Evolutionary conservation across 2,113 vertebrate genomes (phyloP).

Genomic region (Symphodus melops): DNA sequence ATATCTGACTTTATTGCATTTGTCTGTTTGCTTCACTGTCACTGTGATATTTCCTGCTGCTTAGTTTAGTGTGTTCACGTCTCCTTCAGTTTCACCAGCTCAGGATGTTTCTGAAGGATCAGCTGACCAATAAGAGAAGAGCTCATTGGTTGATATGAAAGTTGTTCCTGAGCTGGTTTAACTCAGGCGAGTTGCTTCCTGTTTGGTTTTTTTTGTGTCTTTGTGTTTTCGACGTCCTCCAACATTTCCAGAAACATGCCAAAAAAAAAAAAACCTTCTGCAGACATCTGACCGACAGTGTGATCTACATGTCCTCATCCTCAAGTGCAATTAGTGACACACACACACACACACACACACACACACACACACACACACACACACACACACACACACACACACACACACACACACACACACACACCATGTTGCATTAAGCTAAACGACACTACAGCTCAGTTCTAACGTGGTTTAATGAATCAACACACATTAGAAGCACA

Average conservation of each 20-base stretch:
- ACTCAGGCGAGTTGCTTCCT: background rate
- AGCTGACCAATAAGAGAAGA: too few species aligned
- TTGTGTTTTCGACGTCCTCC: constrained; percentile 22
- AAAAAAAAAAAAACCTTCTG: constrained; percentile 51
- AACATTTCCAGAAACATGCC: constrained; percentile 56
- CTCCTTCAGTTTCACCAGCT: background rate
- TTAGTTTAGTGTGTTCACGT: constrained; percentile 21
- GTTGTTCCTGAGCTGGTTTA: constrained; percentile 6
- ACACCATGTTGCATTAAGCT: constrained; percentile 29
- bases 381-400: constrained; percentile 41
- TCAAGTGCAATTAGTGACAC: constrained; percentile 83
- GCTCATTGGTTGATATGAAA: too few species aligned
- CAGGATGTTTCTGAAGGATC: too few species aligned
- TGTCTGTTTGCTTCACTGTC: too few species aligned
- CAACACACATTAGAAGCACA: too few species aligned
- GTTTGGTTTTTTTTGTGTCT: background rate
- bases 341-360: constrained; percentile 21
- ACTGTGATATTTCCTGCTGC: constrained; percentile 19
- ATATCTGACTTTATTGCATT: too few species aligned
- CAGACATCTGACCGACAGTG: constrained; percentile 47
- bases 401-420: constrained; percentile 17
- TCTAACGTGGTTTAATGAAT: background rate
- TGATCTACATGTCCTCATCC: constrained; percentile 62
- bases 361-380: background rate
- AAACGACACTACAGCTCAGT: constrained; percentile 6